Conservation (phyloP, 2,113 vertebrate species). For the Sisor rabdophorus region DNA sequence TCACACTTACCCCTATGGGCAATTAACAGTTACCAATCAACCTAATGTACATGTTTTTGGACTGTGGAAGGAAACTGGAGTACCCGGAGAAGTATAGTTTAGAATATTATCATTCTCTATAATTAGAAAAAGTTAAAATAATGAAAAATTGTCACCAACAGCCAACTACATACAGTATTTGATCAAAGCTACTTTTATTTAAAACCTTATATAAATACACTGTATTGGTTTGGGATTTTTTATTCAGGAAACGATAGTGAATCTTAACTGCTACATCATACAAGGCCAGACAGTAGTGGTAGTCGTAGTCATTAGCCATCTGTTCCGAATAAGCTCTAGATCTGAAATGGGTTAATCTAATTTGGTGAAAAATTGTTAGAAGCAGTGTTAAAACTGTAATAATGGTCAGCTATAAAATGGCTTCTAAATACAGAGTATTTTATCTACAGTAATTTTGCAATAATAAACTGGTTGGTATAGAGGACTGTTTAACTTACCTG, state of each 20-base stretch:
- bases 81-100: too few species aligned
- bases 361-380: background rate
- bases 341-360: too few species aligned
- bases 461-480: background rate
- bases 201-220: background rate
- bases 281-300: background rate
- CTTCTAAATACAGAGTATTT: background rate
- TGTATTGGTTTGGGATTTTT: background rate
- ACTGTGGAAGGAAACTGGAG: too few species aligned
- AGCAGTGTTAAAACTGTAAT: background rate
- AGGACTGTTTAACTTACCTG: constrained; percentile 31
- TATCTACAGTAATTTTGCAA: background rate
- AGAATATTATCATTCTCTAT: too few species aligned
- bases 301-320: background rate
- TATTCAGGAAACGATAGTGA: background rate
- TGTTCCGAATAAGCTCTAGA: background rate
- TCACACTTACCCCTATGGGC: too few species aligned
- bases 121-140: background rate
- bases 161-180: background rate
- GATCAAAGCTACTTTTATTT: background rate
- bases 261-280: background rate
- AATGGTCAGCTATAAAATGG: too few species aligned
- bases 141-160: background rate
- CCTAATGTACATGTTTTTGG: too few species aligned
- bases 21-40: too few species aligned